Conservation (phyloP, 2,113 vertebrate genomes). For the Chionodraco myersi region DNA sequence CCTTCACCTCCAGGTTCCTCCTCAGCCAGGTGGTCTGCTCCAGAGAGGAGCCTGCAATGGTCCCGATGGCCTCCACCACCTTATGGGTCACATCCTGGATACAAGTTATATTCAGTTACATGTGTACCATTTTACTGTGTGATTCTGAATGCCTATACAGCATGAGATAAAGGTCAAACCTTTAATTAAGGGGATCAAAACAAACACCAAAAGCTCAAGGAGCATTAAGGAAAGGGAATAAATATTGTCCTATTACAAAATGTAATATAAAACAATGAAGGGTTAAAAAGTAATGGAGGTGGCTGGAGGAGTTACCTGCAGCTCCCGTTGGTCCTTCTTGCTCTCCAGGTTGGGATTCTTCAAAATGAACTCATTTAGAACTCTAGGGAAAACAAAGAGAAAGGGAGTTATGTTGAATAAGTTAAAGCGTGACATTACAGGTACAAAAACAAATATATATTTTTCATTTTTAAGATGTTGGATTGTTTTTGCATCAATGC, state of each 20-base stretch:
- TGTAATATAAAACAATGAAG: background rate
- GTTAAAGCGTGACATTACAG: background rate
- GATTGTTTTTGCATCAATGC: too few relatives aligned
- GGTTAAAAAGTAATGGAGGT: background rate
- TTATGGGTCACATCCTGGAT: conserved; percentile 96
- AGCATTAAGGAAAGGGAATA: background rate
- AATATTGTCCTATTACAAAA: background rate
- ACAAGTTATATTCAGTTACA: conserved; percentile 6
- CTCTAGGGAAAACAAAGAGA: conserved; percentile 78
- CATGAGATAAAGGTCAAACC: background rate
- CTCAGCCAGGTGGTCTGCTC: conserved; percentile 98
- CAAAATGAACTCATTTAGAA: conserved; percentile 98
- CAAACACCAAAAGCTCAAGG: background rate
- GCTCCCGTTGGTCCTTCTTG: conserved; percentile 98
- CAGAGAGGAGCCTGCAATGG: conserved; percentile 95
- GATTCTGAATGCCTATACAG: background rate
- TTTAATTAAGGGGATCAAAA: background rate
- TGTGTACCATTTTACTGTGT: background rate
- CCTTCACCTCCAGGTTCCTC: conserved; percentile 96
- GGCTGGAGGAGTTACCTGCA: conserved; percentile 86
- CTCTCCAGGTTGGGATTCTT: conserved; percentile 98
- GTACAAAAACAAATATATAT: too few relatives aligned
- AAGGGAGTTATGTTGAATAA: background rate
- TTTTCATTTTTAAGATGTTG: too few relatives aligned
- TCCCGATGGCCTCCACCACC: conserved; percentile 96